A percentile compares a stretch with the other conserved stretches of the same genome.
phyloP scores from a whole-genome alignment of 2,113 vertebrate genomes.

The Ptilonorhynchus violaceus region DNA sequence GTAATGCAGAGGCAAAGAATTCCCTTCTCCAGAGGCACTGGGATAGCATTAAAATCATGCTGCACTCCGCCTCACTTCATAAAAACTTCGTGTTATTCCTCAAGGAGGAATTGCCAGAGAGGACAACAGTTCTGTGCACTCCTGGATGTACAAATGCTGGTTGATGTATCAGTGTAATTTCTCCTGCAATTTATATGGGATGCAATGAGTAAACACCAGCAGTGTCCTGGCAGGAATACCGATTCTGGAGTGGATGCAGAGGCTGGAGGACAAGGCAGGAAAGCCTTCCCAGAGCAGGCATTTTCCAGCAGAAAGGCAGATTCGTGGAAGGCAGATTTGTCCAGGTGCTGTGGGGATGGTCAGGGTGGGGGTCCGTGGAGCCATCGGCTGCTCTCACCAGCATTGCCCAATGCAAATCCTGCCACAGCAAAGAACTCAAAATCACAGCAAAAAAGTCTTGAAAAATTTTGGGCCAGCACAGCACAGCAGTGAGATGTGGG shows the following conservation, averaged over 20 bases:
- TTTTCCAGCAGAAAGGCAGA: background rate
- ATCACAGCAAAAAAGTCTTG: background rate
- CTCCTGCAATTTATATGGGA: background rate
- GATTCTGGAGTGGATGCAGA: background rate
- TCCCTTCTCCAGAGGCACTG: background rate
- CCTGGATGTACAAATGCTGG: background rate
- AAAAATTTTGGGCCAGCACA: background rate
- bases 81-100: background rate
- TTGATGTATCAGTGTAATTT: background rate
- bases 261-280: background rate
- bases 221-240: background rate
- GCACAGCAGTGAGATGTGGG: rapidly evolving
- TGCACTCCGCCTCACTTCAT: background rate
- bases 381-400: rapidly evolving
- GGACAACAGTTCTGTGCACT: background rate
- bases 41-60: background rate
- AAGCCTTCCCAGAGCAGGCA: background rate
- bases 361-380: background rate
- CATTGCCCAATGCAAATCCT: background rate
- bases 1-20: background rate
- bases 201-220: background rate
- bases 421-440: background rate
- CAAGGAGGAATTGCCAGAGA: background rate
- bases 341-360: background rate
- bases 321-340: background rate